These are phyloP conservation scores for Geotrupes spiniger DNA, from an alignment of 2,888 invertebrate species.

Conservation along the genomic window DNA sequence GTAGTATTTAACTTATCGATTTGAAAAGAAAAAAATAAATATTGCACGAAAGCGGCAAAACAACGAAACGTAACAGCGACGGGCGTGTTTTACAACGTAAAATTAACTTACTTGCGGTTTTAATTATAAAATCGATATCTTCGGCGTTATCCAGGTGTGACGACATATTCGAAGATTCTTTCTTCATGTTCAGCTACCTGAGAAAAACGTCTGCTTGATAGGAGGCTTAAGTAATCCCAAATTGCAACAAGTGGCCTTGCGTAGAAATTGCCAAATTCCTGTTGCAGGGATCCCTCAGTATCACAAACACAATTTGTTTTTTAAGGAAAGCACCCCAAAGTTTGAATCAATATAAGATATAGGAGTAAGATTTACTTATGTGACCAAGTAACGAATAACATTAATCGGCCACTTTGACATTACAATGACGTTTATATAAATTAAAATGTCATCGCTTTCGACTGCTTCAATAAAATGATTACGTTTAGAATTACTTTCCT, in stretches of 20 bases:
- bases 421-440: too few relatives aligned
- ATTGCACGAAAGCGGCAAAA: constrained; percentile 8
- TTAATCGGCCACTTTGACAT: too few relatives aligned
- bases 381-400: too few relatives aligned
- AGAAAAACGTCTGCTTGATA: constrained; percentile 13
- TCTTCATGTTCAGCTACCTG: constrained; percentile 12
- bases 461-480: constrained; percentile 17
- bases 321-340: too few relatives aligned
- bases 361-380: too few relatives aligned
- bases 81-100: too few relatives aligned
- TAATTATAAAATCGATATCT: constrained; percentile 47
- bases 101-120: constrained; percentile 49
- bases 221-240: constrained; percentile 8
- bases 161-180: constrained; percentile 27
- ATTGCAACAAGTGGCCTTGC: constrained; percentile 6
- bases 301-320: too few relatives aligned
- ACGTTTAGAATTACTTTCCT: constrained; percentile 22
- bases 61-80: background rate
- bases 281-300: too few relatives aligned
- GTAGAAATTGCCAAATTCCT: background rate
- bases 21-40: constrained; percentile 21
- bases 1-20: constrained; percentile 18
- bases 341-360: too few relatives aligned
- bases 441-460: too few relatives aligned
- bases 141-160: constrained; percentile 41